Evolutionary conservation across 2,113 vertebrate genomes (phyloP).

Genomic region (Gopherus flavomarginatus): DNA sequence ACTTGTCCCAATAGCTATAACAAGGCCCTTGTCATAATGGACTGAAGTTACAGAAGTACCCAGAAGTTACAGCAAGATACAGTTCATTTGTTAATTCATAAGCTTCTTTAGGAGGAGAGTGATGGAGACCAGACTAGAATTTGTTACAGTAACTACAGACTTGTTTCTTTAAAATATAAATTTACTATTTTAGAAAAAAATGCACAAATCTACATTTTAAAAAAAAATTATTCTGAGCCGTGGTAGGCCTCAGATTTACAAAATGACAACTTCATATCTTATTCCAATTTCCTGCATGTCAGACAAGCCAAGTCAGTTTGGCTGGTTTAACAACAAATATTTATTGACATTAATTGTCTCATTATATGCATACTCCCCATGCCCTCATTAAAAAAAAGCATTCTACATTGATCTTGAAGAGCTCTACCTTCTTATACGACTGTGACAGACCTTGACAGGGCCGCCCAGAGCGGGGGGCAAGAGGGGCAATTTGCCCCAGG

Average conservation of each 20-base stretch:
- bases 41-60: neutral
- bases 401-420: slow-evolving; percentile 77
- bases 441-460: slow-evolving; percentile 74
- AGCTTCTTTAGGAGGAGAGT: neutral
- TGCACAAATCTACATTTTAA: slow-evolving; percentile 44
- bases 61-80: neutral
- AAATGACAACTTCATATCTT: slow-evolving; percentile 79
- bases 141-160: neutral
- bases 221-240: slow-evolving; percentile 76
- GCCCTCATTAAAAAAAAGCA: slow-evolving; percentile 74
- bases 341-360: slow-evolving; percentile 85
- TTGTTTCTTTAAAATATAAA: slow-evolving; percentile 51
- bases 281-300: slow-evolving; percentile 63
- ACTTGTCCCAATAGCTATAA: neutral
- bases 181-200: slow-evolving; percentile 6
- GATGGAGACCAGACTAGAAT: neutral
- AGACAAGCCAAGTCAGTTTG: slow-evolving; percentile 79
- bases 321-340: slow-evolving; percentile 83
- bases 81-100: neutral
- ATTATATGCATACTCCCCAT: slow-evolving; percentile 75
- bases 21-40: neutral
- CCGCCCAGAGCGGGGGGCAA: too few relatives aligned
- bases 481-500: too few relatives aligned
- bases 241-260: slow-evolving; percentile 78
- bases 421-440: slow-evolving; percentile 76